phyloP scores from a whole-genome alignment of 2,113 vertebrate genomes.

The Petroica traversi region DNA sequence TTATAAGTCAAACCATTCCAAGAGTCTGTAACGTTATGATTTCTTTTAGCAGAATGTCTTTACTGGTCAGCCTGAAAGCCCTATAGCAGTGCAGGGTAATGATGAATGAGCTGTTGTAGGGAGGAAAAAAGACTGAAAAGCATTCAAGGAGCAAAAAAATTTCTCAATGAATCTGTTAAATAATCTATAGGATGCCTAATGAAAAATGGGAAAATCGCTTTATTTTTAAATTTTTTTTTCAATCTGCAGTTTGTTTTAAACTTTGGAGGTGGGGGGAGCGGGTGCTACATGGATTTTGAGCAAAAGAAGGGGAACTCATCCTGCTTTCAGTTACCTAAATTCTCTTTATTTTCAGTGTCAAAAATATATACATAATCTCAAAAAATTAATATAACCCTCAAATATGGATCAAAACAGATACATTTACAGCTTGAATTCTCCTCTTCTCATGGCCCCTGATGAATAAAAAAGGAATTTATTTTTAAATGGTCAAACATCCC shows the following conservation, averaged over 20 bases:
- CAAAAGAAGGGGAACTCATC: background rate
- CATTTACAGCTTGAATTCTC: background rate
- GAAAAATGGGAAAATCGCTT: background rate
- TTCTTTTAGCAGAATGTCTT: background rate
- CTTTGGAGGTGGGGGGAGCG: rapidly evolving
- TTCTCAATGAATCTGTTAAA: background rate
- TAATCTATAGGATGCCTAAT: background rate
- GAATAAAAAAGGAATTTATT: background rate
- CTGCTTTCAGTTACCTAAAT: background rate
- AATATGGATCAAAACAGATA: background rate
- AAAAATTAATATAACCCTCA: background rate
- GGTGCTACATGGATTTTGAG: background rate
- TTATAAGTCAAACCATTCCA: background rate
- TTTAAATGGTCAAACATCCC: background rate
- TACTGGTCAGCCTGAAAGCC: background rate
- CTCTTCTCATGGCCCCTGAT: background rate
- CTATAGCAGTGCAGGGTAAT: background rate
- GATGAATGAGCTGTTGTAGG: background rate
- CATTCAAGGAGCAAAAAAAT: background rate
- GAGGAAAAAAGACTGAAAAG: background rate
- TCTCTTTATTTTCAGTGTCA: background rate
- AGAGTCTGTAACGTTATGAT: background rate
- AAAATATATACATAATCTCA: background rate
- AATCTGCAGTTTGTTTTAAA: background rate
- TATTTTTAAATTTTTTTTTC: background rate